phyloP scores from a whole-genome alignment of 2,797 vertebrate species.

The Tauraco hartlaubi region DNA sequence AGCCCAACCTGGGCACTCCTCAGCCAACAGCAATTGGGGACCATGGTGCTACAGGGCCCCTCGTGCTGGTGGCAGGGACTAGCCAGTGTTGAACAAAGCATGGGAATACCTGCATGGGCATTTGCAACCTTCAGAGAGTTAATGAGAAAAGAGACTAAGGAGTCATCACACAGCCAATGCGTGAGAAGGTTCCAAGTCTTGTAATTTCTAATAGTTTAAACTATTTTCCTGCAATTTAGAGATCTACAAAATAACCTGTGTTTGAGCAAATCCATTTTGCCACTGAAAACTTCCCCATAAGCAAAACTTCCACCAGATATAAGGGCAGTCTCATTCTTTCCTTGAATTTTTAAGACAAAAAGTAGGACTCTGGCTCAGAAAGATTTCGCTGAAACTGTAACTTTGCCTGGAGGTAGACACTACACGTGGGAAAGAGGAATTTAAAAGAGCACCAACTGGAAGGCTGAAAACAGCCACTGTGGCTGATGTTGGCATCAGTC shows the following conservation, averaged over 20 bases:
- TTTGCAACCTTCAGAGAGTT: not conserved
- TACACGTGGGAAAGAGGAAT: not conserved
- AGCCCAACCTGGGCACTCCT: not conserved
- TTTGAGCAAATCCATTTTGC: not conserved
- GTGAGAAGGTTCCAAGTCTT: not conserved
- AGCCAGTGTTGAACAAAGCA: not conserved
- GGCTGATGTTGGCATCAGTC: not conserved
- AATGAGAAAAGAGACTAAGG: not conserved
- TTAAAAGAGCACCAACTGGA: not conserved
- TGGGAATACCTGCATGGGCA: not conserved
- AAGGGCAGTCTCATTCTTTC: not conserved
- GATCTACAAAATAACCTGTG: not conserved
- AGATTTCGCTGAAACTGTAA: not conserved
- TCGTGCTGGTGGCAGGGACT: not conserved
- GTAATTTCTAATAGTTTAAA: not conserved
- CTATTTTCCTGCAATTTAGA: not conserved
- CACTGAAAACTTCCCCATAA: not conserved
- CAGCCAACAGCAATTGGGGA: not conserved
- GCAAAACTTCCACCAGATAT: not conserved
- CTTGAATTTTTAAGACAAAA: not conserved
- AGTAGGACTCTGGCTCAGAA: not conserved
- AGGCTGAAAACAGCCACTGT: not conserved
- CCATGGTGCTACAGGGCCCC: not conserved
- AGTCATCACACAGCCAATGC: rapidly evolving
- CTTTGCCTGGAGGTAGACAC: not conserved